Conservation (phyloP, 2,888 invertebrate genomes). For the Eupithecia insigniata region DNA sequence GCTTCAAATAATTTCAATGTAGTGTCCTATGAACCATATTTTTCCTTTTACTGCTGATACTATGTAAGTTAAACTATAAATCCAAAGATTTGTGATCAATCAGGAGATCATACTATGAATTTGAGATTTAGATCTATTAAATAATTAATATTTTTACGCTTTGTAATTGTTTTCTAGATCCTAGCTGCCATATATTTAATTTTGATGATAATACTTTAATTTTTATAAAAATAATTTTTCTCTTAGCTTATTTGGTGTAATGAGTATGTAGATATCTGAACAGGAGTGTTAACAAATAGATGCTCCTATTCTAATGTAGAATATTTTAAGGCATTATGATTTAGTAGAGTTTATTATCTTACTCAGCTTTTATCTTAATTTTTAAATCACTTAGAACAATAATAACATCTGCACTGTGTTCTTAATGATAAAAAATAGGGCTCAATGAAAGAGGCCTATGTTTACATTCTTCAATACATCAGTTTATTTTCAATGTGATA, state of each 20-base stretch:
- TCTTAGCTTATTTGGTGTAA: constrained; percentile 24
- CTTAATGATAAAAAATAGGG: neutral
- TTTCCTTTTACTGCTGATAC: constrained; percentile 34
- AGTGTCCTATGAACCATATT: constrained; percentile 21
- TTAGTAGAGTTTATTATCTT: neutral
- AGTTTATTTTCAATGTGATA: constrained; percentile 40
- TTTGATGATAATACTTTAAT: constrained; percentile 26
- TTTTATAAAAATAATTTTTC: constrained; percentile 29
- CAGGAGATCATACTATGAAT: constrained; percentile 37
- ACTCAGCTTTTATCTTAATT: neutral
- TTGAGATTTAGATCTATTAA: constrained; percentile 41
- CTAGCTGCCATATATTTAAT: constrained; percentile 73
- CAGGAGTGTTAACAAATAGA: constrained; percentile 8
- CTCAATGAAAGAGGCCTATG: constrained; percentile 15
- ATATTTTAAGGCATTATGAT: neutral
- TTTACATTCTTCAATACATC: constrained; percentile 14
- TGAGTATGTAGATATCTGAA: constrained; percentile 13
- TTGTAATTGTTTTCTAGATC: constrained; percentile 54
- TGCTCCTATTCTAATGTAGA: neutral
- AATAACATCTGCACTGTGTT: neutral
- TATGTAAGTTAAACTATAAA: constrained; percentile 44
- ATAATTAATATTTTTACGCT: constrained; percentile 46
- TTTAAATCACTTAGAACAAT: neutral
- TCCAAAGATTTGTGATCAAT: constrained; percentile 47
- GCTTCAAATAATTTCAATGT: constrained; percentile 29